Conservation (phyloP, 1,140 invertebrate genomes). For the Trypoxylus dichotomus region DNA sequence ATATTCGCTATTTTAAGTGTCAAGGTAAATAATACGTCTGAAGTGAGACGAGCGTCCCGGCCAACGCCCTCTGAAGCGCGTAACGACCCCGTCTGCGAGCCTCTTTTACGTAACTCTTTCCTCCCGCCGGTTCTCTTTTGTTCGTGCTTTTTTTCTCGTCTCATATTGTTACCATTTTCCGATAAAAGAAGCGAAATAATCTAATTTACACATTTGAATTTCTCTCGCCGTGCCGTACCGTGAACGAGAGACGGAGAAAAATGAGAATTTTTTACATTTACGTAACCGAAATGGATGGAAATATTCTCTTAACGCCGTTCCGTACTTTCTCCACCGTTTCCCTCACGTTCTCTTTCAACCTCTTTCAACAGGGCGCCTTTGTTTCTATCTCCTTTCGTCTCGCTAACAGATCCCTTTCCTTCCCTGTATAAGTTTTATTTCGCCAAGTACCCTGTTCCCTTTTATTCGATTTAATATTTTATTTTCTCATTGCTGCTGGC, state of each 20-base stretch:
- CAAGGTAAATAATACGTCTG: slow-evolving; percentile 41
- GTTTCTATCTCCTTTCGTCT: slow-evolving; percentile 7
- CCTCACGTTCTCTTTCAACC: slow-evolving; percentile 13
- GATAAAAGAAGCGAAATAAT: slow-evolving; percentile 48
- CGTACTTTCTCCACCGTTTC: neutral
- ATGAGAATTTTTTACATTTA: slow-evolving; percentile 44
- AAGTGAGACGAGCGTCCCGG: neutral
- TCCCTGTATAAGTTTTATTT: slow-evolving; percentile 34
- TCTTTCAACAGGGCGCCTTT: slow-evolving; percentile 10
- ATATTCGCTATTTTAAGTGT: slow-evolving; percentile 30
- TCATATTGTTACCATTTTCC: slow-evolving; percentile 46
- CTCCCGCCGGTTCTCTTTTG: neutral
- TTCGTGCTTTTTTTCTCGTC: slow-evolving; percentile 35
- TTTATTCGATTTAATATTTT: slow-evolving; percentile 36
- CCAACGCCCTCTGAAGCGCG: slow-evolving; percentile 35
- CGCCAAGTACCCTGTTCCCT: slow-evolving; percentile 31
- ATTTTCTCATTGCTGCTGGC: slow-evolving; percentile 30
- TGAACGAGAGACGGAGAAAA: neutral
- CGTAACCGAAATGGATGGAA: slow-evolving; percentile 47
- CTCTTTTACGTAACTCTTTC: slow-evolving; percentile 38
- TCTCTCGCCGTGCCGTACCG: slow-evolving; percentile 34
- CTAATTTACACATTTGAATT: slow-evolving; percentile 47
- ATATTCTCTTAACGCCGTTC: slow-evolving; percentile 37
- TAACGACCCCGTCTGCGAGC: slow-evolving; percentile 34
- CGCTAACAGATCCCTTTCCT: neutral